Base-by-base conservation (phyloP, 92 coral and sea anemone genomes). In the Galaxea fascicularis region DNA sequence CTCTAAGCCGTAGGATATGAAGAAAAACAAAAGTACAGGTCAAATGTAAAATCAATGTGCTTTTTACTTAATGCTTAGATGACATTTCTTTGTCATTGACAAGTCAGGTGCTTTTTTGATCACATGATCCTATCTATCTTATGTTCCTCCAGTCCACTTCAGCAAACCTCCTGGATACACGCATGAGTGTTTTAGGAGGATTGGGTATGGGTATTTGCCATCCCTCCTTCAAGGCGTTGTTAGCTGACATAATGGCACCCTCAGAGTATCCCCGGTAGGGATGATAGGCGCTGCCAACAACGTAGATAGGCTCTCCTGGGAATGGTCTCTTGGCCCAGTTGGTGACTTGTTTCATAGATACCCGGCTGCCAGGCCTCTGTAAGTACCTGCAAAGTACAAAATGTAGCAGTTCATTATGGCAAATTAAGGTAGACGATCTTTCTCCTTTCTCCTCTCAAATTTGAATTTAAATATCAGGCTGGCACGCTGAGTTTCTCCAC, bases 241-340 rank as follows among this genome's bases (percentile, higher is more conserved):
- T 71, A 5, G 86, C 86, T 45, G 86, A 82, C 41, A 82, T 70
- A 39, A 82, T 71, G 7, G 86, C 86, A 0, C 86, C 86, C 59
- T 82, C 86, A 24, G 86, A 51, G 49, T 82, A 82, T n/a, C 86
- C 86, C 86, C 86, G 57, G 46, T 82, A 82, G 69, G 86, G 86
- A 59, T 82, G 78, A 21, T 82, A 82, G 20, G 86, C 86, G 16
- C 86, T 82, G 45, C 86, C 78, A 56, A 82, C 56, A 3, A 82
- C 78, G 65, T 70, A 71, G 69, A 82, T 82, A 17, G 63, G 28
- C 28, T 70, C 69, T 16, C 76, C 70, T 16, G 41, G 58, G 35
- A 82, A 53, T 0, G 86, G 86, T 44, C 71, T 82, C 58, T 82
- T 82, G 16, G 86, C 86, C 86, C 86, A 82, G 44, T 24, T 51